Base-by-base conservation (phyloP, 2,888 invertebrate genomes). In the Zaprionus bogoriensis region DNA sequence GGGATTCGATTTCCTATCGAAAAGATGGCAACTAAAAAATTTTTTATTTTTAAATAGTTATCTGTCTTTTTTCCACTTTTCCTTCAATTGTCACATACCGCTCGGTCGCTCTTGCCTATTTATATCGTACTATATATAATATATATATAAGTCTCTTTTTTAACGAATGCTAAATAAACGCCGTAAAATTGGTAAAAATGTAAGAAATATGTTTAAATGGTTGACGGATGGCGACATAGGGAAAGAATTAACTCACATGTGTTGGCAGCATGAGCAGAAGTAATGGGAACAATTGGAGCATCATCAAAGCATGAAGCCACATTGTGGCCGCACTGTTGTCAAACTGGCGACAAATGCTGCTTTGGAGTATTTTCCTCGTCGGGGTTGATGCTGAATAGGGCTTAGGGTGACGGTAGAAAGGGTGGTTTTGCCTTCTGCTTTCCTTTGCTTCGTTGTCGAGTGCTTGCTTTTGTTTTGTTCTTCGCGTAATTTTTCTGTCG, bases 281-380 rank as follows among this genome's bases (percentile, higher is more conserved):
- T 30, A 65, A 28, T 36, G 70, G 48, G 27, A 50, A 20, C 48
- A 58, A 51, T 44, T 50, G 67, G 30, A 67, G 71, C 71, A 68
- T 61, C 45, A 54, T 38, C 50, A 64, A 59, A 61, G 62, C 60
- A 63, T 67, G 59, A 53, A 65, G 62, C 74, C 77, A 63, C 79
- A 79, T 81, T 68, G 61, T 76, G 68, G 48, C 57, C 59, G 36
- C 46, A 62, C 51, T 58, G 59, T 59, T 58, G 53, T 57, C 51
- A 42, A 59, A 65, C 73, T 81, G 71, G 68, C 79, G 65, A 64
- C 67, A 75, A 77, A 77, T 74, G 63, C 76, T 65, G 61, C 59
- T 68, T 65, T 51, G 60, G 58, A 48, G 45, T 53, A 54, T 53
- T 41, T 63, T 36, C 14, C 14, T 38, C 19, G 9, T 10, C 6